Evolutionary conservation across 92 coral and sea anemone genomes (phyloP).

Genomic region (Plumapathes pennacea): DNA sequence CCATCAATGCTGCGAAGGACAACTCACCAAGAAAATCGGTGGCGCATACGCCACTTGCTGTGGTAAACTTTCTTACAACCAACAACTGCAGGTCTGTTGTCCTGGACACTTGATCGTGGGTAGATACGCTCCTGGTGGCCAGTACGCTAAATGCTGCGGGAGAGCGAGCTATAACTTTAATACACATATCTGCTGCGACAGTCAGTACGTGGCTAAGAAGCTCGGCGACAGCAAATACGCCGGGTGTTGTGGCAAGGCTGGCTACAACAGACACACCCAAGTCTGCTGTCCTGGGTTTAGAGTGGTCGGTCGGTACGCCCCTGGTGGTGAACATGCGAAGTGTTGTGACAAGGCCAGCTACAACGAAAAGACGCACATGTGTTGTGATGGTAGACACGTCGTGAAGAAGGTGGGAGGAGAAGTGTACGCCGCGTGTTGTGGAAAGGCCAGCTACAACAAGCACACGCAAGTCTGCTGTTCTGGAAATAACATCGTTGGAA

Average conservation of each 20-base stretch:
- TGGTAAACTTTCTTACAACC: slow-evolving; percentile 18
- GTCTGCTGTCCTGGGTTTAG: slow-evolving; percentile 2
- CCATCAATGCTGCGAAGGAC: slow-evolving; percentile 25
- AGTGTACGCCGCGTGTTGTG: slow-evolving; percentile 25
- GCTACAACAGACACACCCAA: slow-evolving; percentile 1
- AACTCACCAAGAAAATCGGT: slow-evolving; percentile 1
- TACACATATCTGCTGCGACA: slow-evolving; percentile 28
- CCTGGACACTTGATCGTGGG: slow-evolving; percentile 7
- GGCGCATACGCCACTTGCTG: slow-evolving; percentile 28
- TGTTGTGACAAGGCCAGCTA: slow-evolving; percentile 24
- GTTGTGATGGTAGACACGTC: slow-evolving; percentile 16
- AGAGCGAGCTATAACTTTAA: slow-evolving; percentile 8
- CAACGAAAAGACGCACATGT: slow-evolving; percentile 19
- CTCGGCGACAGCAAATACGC: slow-evolving; percentile 6
- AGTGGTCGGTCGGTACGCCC: slow-evolving; percentile 7
- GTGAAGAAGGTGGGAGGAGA: slow-evolving; percentile 1
- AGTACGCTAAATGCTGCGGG: slow-evolving; percentile 26
- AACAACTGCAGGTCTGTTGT: slow-evolving; percentile 34
- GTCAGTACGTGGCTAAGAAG: slow-evolving; percentile 14
- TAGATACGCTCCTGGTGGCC: slow-evolving; percentile 19
- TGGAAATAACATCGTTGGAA: no score
- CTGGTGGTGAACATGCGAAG: slow-evolving; percentile 18
- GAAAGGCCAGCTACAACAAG: slow-evolving; percentile 19
- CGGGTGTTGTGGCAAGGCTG: slow-evolving; percentile 21
- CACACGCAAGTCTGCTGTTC: slow-evolving; percentile 33